Conservation (phyloP, 2,113 vertebrate genomes). For the Macquaria ambigua region DNA sequence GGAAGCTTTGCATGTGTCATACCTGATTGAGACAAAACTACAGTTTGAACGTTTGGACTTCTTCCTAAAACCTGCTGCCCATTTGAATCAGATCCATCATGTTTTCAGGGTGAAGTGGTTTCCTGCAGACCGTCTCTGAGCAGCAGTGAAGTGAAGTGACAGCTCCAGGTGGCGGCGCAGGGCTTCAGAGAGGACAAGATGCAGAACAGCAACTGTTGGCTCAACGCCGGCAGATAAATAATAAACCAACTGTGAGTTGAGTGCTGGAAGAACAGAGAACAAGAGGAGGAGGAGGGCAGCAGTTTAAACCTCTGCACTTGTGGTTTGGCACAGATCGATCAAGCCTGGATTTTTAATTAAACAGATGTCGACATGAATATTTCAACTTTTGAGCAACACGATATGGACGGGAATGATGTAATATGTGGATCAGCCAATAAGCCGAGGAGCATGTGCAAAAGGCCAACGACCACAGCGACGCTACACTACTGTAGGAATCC, state of each 20-base stretch:
- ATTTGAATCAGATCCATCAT: neutral
- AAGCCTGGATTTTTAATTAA: conserved; percentile 73
- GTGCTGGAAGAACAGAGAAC: conserved; percentile 55
- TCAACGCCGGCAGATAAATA: conserved; percentile 85
- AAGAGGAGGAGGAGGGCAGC: conserved; percentile 16
- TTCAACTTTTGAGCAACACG: conserved; percentile 70
- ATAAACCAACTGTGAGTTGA: conserved; percentile 83
- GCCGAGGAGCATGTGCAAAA: conserved; percentile 53
- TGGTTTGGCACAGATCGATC: conserved; percentile 65
- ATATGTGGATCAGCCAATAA: conserved; percentile 60
- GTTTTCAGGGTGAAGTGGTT: conserved; percentile 9
- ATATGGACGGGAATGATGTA: conserved; percentile 71
- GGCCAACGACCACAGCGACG: conserved; percentile 34
- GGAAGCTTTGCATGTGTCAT: neutral
- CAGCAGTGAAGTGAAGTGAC: conserved; percentile 73
- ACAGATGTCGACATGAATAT: conserved; percentile 78
- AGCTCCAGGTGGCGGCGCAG: conserved; percentile 80
- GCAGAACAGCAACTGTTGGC: conserved; percentile 77
- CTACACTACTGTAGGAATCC: conserved; percentile 1
- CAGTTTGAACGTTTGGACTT: neutral
- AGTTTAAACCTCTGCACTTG: conserved; percentile 63
- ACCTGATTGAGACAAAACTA: neutral
- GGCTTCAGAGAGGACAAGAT: conserved; percentile 69
- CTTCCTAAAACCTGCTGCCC: neutral
- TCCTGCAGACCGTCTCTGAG: conserved; percentile 2